phyloP scores from a whole-genome alignment of 1,140 invertebrate species.

The Neomicropteryx cornuta region DNA sequence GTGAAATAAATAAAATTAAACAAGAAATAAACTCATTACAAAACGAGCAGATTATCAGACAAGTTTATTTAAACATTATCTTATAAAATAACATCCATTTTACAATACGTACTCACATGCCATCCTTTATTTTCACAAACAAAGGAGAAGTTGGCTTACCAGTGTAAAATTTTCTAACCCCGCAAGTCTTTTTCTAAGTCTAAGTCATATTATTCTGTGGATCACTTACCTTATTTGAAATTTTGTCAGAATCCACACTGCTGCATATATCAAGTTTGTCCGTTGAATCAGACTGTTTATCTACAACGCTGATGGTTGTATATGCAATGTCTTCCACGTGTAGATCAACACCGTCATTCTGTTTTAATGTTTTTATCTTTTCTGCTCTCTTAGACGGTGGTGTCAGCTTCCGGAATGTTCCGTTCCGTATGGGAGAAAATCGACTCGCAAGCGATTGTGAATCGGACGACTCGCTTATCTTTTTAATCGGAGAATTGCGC shows the following conservation, averaged over 20 bases:
- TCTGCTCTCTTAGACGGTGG: constrained; percentile 7
- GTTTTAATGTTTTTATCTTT: constrained; percentile 4
- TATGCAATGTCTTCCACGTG: constrained; percentile 9
- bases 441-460: constrained; percentile 6
- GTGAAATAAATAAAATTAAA: no score
- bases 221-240: neutral
- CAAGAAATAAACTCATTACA: no score
- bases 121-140: no score
- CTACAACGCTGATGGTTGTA: constrained; percentile 11
- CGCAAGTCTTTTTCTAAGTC: no score
- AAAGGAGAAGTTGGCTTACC: no score
- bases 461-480: no score
- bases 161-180: no score
- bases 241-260: constrained; percentile 1
- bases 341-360: constrained; percentile 6
- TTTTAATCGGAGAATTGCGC: no score
- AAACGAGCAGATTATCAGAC: no score
- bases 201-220: neutral
- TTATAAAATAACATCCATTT: no score
- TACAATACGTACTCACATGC: no score
- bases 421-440: constrained; percentile 12
- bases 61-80: no score
- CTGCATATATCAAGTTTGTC: neutral
- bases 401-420: constrained; percentile 12
- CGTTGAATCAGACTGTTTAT: constrained; percentile 4